Conservation (phyloP, 2,113 vertebrate species). For the Alosa alosa region DNA sequence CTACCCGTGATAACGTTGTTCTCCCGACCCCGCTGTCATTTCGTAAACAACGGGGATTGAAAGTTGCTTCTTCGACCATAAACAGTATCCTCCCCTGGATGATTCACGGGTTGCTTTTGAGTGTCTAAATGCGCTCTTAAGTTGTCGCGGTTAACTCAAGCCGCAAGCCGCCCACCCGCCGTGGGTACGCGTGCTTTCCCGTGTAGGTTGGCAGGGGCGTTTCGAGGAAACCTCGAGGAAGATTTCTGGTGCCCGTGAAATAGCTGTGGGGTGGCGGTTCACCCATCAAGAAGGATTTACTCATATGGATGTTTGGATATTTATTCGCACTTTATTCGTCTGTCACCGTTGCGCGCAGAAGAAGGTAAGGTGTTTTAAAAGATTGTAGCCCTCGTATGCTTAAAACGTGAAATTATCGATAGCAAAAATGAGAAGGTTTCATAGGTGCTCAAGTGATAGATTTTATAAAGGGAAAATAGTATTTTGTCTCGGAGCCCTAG, state of each 20-base stretch:
- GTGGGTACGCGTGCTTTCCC: slow-evolving; percentile 36
- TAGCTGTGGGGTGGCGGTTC: slow-evolving; percentile 35
- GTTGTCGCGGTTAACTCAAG: slow-evolving; percentile 22
- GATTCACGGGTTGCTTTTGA: not conserved
- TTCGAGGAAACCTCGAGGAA: slow-evolving; percentile 17
- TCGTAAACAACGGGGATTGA: not conserved
- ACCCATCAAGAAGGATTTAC: slow-evolving; percentile 79
- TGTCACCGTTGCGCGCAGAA: slow-evolving; percentile 68
- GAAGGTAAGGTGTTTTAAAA: slow-evolving; percentile 75
- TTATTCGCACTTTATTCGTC: slow-evolving; percentile 68
- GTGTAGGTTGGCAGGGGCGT: slow-evolving; percentile 3
- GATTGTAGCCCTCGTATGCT: not conserved
- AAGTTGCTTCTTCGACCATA: not conserved
- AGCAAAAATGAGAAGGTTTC: not conserved
- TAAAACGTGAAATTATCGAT: not conserved
- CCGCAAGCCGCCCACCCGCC: slow-evolving; percentile 29
- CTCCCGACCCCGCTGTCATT: not conserved
- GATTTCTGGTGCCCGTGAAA: slow-evolving; percentile 9
- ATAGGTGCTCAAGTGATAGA: not conserved
- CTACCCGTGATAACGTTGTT: slow-evolving; percentile 3
- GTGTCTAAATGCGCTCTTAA: not conserved
- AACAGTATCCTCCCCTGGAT: not conserved
- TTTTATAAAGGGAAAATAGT: not conserved
- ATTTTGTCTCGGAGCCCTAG: not conserved
- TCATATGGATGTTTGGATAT: slow-evolving; percentile 79